These are phyloP conservation scores for Dolichotis patagonum DNA, from an alignment of 2,113 vertebrate genomes.

Conservation along the genomic window DNA sequence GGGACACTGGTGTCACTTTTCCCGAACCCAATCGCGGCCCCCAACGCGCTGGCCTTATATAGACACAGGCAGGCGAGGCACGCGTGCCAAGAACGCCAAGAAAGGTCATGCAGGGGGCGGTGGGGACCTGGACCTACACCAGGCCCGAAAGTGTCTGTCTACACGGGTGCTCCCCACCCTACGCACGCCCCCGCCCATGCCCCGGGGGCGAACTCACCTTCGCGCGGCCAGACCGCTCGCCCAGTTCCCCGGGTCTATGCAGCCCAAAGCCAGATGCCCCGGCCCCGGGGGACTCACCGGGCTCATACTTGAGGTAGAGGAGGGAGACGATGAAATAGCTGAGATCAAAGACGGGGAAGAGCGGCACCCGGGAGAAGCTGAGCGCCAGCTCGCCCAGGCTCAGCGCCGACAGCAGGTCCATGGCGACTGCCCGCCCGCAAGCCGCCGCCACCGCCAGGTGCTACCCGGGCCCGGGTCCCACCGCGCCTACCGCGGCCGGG, in stretches of 20 bases:
- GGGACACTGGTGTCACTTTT: slow-evolving; percentile 63
- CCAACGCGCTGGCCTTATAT: slow-evolving; percentile 70
- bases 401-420: slow-evolving; percentile 92
- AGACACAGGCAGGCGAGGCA: slow-evolving; percentile 47
- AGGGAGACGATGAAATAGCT: slow-evolving; percentile 98
- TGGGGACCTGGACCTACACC: not conserved
- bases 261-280: too few species aligned
- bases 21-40: slow-evolving; percentile 37
- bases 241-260: not conserved
- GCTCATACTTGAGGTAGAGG: slow-evolving; percentile 98
- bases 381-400: slow-evolving; percentile 93
- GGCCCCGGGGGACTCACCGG: slow-evolving; percentile 88
- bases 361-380: slow-evolving; percentile 94
- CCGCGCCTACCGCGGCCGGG: not conserved
- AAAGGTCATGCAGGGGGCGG: slow-evolving; percentile 36
- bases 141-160: not conserved
- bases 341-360: slow-evolving; percentile 97
- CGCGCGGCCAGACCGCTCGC: not conserved
- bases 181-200: not conserved
- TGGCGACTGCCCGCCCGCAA: slow-evolving; percentile 76
- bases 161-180: too few species aligned
- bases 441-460: not conserved
- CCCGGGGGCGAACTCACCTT: not conserved
- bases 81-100: slow-evolving; percentile 62
- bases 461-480: not conserved